Conservation (phyloP, 2,888 invertebrate species). For the Adelognathus sp. region DNA sequence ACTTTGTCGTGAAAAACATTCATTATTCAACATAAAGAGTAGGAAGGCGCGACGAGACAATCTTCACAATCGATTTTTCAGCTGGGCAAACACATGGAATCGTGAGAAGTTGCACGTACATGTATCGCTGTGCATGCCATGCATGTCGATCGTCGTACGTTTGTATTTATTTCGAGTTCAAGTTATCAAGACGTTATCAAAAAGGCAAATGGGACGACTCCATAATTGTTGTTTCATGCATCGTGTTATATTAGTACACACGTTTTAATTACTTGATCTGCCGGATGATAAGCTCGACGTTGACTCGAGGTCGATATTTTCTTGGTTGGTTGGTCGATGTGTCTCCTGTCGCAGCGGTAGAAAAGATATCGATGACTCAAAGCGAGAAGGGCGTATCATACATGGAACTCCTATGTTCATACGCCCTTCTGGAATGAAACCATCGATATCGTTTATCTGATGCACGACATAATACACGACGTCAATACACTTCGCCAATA, state of each 20-base stretch:
- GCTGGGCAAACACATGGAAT: neutral
- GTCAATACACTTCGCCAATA: neutral
- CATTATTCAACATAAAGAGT: neutral
- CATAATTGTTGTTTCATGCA: neutral
- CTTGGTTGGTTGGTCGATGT: no score
- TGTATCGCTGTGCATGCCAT: neutral
- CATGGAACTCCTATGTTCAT: no score
- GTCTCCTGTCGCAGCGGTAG: no score
- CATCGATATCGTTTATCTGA: neutral
- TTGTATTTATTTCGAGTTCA: neutral
- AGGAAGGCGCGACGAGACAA: neutral
- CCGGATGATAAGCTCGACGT: neutral
- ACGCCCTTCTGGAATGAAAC: no score
- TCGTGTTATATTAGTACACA: neutral
- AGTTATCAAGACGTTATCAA: neutral
- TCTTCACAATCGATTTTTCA: constrained; percentile 3
- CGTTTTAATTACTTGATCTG: neutral
- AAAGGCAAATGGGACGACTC: neutral
- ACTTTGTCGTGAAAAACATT: no score
- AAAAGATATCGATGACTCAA: no score
- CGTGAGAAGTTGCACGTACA: neutral
- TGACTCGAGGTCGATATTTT: neutral
- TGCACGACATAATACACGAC: neutral
- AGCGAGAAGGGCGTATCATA: no score
- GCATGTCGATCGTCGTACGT: neutral